Base-by-base conservation (phyloP, 2,113 vertebrate genomes). In the Sturnus vulgaris region DNA sequence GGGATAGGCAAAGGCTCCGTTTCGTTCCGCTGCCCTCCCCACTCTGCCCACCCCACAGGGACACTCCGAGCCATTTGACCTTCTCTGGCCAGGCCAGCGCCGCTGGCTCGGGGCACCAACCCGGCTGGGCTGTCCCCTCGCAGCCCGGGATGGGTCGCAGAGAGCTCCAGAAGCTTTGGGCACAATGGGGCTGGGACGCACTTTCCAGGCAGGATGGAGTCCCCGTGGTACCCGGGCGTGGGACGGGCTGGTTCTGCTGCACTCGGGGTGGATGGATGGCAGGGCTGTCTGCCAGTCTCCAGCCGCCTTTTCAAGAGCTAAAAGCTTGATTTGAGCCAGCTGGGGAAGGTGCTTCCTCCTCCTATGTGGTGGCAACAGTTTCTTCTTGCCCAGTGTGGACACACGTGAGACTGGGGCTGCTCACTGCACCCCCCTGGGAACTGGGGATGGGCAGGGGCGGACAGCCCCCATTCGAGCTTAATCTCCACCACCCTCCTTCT, bases 161-260 rank as follows among this genome's bases (percentile, higher is more conserved):
- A 0, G 1, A 37, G 52, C 20, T 47, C 4, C 1, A 40, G 42
- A 42, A 4, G 37, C 5, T 2, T 5, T 0, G 19, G 72, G 82
- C 4, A 5, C 16, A 3, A 4, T 0, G 53, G 44, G 49, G 27
- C 57, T 44, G 75, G 30, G 53, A 25, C 15, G 30, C 66, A 3
- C 39, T 59, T 70, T 28, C 28, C 49, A 6, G n/a, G 40, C 4
- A 2, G 90, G 64, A 77, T 46, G 40, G 46, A 71, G 46, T 35
- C 5, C 55, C 84, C 0, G 2, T 17, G 81, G 63, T 65, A 69
- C 72, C 87, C 40, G 47, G 39, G 39, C 3, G 8, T 42, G 56
- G 69, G 72, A 40, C 2, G 42, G 50, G 69, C 56, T 66, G 73
- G 33, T 12, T 70, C 37, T 49, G 64, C 53, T 44, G 77, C 0